These are phyloP conservation scores for Cosmia trapezina DNA, from an alignment of 2,888 invertebrate species.

Conservation along the genomic window DNA sequence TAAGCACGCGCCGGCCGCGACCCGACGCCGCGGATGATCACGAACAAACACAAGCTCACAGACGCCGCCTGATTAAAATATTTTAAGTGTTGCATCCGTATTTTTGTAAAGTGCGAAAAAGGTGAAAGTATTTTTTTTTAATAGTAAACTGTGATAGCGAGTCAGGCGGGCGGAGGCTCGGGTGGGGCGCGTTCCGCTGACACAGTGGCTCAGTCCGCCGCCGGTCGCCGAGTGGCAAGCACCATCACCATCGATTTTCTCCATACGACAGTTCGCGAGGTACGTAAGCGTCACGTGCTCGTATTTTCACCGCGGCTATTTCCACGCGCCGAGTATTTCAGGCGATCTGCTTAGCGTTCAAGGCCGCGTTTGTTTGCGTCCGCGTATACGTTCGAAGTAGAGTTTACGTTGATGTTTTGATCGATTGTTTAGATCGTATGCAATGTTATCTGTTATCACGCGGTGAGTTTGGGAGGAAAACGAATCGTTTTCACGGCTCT, in stretches of 20 bases:
- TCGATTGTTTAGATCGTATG: slow-evolving; percentile 75
- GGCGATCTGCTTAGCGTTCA: slow-evolving; percentile 88
- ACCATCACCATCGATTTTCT: slow-evolving; percentile 90
- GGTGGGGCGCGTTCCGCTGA: slow-evolving; percentile 89
- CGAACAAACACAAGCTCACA: slow-evolving; percentile 78
- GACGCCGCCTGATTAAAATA: slow-evolving; percentile 79
- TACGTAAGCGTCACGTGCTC: slow-evolving; percentile 88
- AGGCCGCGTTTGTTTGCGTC: slow-evolving; percentile 88
- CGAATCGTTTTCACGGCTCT: slow-evolving; percentile 83
- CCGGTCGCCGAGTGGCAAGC: slow-evolving; percentile 89
- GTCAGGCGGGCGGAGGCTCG: slow-evolving; percentile 84
- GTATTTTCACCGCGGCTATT: slow-evolving; percentile 88
- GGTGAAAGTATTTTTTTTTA: slow-evolving; percentile 82
- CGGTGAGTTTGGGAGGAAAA: slow-evolving; percentile 75
- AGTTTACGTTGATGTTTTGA: slow-evolving; percentile 78
- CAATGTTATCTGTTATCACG: slow-evolving; percentile 74
- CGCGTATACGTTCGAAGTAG: slow-evolving; percentile 76
- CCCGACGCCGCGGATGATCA: slow-evolving; percentile 76
- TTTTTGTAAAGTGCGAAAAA: slow-evolving; percentile 81
- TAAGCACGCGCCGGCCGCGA: slow-evolving; percentile 80
- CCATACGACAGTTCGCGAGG: slow-evolving; percentile 86
- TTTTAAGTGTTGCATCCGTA: slow-evolving; percentile 76
- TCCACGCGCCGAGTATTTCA: slow-evolving; percentile 88
- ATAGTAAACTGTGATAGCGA: slow-evolving; percentile 83
- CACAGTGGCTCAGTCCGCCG: slow-evolving; percentile 91